Base-by-base conservation (phyloP, 2,888 invertebrate species). In the Sesia apiformis region DNA sequence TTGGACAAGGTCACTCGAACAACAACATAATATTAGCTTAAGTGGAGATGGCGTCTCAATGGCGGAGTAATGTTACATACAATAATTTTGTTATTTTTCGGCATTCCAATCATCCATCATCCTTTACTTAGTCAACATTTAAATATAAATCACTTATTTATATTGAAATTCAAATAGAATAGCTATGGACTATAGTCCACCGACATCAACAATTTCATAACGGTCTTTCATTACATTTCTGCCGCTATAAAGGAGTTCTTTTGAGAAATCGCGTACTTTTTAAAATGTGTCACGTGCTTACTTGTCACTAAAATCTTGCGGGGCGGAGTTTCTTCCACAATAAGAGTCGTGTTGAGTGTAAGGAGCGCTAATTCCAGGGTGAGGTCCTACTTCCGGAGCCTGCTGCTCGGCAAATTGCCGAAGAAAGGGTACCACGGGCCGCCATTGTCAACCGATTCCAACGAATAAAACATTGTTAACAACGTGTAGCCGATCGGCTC, bases 381-480 rank as follows among this genome's bases (percentile, higher is more conserved):
- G 76, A 76, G 78, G 74, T 62, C 67, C 69, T 57, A 80, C 85
- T 81, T 89, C 89, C 89, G 89, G 81, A 66, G 76, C 84, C 84
- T 69, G 87, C 89, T 88, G 89, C 63, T 85, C 70, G 56, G 62
- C 76, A 86, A 89, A 89, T 89, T 86, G 89, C 66, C 64, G 76
- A 88, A 89, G 88, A 89, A 89, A 89, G 89, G 87, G 87, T 84
- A 70, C 79, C 74, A 67, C 62, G 64, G 74, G 65, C 69, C 69
- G 64, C 72, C 73, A 79, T 89, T 89, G 89, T 89, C 76, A 86
- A 86, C 86, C 89, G 89, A 87, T 89, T 87, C 74, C 76, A 77
- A 77, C 78, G 84, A 73, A 87, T 78, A 88, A 87, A 85, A 84
- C 77, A 81, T 68, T 75, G 79, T 81, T 83, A 80, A 78, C 78